Conservation (phyloP, 1,140 invertebrate species). For the Atopsyche davidsoni region DNA sequence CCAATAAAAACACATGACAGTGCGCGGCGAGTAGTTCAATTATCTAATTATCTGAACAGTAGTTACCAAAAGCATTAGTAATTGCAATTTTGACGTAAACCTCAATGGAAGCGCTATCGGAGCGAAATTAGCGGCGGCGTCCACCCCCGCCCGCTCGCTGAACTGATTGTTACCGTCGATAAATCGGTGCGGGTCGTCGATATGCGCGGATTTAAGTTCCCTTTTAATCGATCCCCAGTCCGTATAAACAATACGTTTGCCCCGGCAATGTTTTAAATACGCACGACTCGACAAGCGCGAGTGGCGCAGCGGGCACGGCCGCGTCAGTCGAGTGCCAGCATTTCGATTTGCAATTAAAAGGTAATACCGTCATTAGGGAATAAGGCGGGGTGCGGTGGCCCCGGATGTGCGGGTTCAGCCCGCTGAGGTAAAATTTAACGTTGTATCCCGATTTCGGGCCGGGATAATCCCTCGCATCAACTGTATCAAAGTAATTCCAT, state of each 20-base stretch:
- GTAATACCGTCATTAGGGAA: conserved; percentile 25
- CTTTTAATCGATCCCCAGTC: conserved; percentile 12
- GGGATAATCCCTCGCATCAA: conserved; percentile 11
- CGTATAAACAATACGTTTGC: conserved; percentile 12
- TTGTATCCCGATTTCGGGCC: conserved; percentile 7
- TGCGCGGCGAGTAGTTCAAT: too few relatives aligned
- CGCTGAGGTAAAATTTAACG: conserved; percentile 8
- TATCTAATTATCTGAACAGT: too few relatives aligned
- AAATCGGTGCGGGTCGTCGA: conserved; percentile 18
- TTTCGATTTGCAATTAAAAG: conserved; percentile 27
- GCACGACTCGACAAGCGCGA: conserved; percentile 7
- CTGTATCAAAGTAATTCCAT: conserved; percentile 12
- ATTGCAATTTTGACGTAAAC: too few relatives aligned
- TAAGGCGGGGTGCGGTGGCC: conserved; percentile 6
- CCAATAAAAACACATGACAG: too few relatives aligned
- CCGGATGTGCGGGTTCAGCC: neutral
- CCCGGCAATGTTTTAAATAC: conserved; percentile 15
- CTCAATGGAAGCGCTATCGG: too few relatives aligned
- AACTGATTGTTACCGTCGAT: conserved; percentile 13
- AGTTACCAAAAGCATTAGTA: too few relatives aligned
- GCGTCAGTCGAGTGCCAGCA: conserved; percentile 16
- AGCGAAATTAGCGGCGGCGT: neutral
- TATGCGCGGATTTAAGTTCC: conserved; percentile 17
- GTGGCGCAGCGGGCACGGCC: too few relatives aligned
- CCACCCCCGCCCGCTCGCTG: neutral